Evolutionary conservation across 2,888 invertebrate genomes (phyloP), one percentile per base, ranked within the genome.

Genomic region (Philopedon plagiatum): DNA sequence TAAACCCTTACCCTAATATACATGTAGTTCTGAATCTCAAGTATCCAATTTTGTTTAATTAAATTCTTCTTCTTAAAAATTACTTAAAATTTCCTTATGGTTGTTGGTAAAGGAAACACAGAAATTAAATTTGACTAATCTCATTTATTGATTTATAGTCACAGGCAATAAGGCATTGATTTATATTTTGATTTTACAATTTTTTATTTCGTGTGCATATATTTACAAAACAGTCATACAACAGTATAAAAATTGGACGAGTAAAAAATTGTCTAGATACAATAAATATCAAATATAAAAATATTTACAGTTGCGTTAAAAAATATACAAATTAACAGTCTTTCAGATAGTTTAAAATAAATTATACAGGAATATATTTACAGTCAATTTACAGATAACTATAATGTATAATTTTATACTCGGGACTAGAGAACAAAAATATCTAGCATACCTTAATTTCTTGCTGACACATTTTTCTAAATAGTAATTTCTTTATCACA

Each of bases 321-420:
- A 34, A 34, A 51, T 61, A 51, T 68, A 61, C 61, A 68, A 60
- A 70, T 56, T 65, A 65, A 64, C 71, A 71, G 71, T 71, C 71
- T 71, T 71, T 65, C 49, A 46, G 19, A 71, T 41, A 44, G 44
- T 65, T 61, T 65, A 49, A 63, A 57, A 72, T 72, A 72, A 62
- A 72, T 66, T n/a, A 51, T 66, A 67, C 71, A 71, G 46, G 44
- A 39, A 32, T 11, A 34, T 67, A 51, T 67, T 26, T 61, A 67
- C 67, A 61, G 46, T 57, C 13, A 29, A 63, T 65, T 8, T 56
- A 65, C 56, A 65, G 13, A 56, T 26, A 13, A 41, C 15, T 41
- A 8, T 18, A 49, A 63, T 37, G 37, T 32, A 46, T 63, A 51
- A 32, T 51, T 63, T 62, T 63, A 63, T 63, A 51, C 62, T 63